phyloP scores from a whole-genome alignment of 1,140 invertebrate genomes.

The Trichoplusia ni region DNA sequence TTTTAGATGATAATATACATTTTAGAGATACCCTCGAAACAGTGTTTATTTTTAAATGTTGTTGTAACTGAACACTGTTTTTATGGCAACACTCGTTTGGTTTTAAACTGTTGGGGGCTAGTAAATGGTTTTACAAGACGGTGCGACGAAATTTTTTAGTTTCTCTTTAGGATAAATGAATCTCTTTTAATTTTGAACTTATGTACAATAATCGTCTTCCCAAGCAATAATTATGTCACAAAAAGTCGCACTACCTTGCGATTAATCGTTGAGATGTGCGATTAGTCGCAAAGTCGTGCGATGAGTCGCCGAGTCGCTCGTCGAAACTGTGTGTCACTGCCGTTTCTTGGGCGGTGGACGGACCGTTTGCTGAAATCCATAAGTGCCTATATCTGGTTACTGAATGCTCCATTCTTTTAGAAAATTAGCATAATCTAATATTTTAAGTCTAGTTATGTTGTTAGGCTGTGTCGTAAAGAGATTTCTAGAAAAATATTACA shows the following conservation, averaged over 20 bases:
- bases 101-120: no score
- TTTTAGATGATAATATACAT: no score
- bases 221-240: neutral
- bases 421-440: constrained; percentile 7
- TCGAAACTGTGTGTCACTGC: neutral
- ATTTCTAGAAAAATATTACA: no score
- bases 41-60: no score
- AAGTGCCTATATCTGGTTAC: constrained; percentile 6
- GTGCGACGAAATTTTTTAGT: neutral
- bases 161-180: neutral
- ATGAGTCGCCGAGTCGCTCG: neutral
- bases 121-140: no score
- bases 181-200: neutral
- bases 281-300: neutral
- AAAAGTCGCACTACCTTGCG: neutral
- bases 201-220: neutral
- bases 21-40: no score
- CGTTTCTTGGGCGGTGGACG: neutral
- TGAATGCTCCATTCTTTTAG: neutral
- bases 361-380: neutral
- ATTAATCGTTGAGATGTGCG: no score
- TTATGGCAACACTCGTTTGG: no score
- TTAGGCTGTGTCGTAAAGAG: no score
- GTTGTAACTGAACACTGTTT: no score
- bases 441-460: neutral